Conservation (phyloP, 2,113 vertebrate species). For the Rhabdornis inornatus region DNA sequence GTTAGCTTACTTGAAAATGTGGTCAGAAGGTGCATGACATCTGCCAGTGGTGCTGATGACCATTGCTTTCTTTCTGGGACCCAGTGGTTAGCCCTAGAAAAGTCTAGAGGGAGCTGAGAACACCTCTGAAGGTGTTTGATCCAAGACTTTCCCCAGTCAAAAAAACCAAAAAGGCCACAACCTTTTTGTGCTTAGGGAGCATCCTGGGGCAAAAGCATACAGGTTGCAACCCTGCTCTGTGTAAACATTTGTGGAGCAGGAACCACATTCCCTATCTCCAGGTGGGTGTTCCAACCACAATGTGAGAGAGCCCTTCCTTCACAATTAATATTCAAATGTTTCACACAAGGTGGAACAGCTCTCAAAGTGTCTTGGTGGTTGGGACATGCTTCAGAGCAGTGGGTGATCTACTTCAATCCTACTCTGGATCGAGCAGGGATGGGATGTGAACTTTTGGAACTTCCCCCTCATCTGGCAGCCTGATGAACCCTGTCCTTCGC, state of each 20-base stretch:
- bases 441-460: slow-evolving; percentile 52
- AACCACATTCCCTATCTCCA: slow-evolving; percentile 16
- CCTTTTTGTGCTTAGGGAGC: not conserved
- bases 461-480: slow-evolving; percentile 59
- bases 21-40: not conserved
- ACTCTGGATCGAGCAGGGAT: not conserved
- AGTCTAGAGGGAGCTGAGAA: not conserved
- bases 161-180: not conserved
- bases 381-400: not conserved
- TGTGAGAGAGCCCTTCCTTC: not conserved
- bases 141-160: not conserved
- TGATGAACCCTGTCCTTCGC: not conserved
- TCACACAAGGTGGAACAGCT: slow-evolving; percentile 6
- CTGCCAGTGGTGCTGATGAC: not conserved
- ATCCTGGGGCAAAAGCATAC: not conserved
- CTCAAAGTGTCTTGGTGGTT: slow-evolving; percentile 9
- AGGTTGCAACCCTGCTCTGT: slow-evolving; percentile 11
- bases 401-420: slow-evolving; percentile 24
- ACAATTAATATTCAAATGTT: not conserved
- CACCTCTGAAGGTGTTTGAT: not conserved
- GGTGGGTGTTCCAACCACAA: slow-evolving; percentile 52
- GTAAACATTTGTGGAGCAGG: slow-evolving; percentile 22
- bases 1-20: not conserved
- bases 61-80: not conserved
- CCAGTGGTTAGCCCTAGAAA: not conserved